phyloP scores from a whole-genome alignment of 1,140 invertebrate genomes.

The Drosophila tristis region DNA sequence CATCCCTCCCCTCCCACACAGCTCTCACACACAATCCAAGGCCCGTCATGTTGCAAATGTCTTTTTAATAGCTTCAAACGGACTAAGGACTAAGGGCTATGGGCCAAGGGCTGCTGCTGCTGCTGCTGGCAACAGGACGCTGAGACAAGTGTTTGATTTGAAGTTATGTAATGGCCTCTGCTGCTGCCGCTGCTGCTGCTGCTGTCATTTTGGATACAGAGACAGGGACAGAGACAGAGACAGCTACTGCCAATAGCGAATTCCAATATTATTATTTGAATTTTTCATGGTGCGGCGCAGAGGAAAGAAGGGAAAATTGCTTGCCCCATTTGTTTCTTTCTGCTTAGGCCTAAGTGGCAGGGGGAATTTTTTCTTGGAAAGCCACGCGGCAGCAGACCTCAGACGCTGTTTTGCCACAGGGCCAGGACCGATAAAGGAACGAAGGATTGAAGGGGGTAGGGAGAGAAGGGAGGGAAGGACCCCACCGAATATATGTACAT shows the following conservation, averaged over 20 bases:
- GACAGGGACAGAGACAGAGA: not conserved
- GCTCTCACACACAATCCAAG: not conserved
- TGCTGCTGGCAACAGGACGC: not conserved
- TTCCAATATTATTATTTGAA: conserved; percentile 38
- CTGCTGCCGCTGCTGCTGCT: not conserved
- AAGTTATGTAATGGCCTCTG: conserved; percentile 60
- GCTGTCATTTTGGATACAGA: conserved; percentile 12
- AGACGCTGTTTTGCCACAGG: no score
- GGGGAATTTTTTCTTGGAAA: not conserved
- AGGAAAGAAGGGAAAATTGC: conserved; percentile 1
- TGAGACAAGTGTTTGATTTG: conserved; percentile 64
- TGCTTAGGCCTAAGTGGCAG: no score
- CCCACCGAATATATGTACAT: no score
- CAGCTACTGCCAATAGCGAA: conserved; percentile 21
- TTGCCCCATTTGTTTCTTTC: not conserved
- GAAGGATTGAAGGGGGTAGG: no score
- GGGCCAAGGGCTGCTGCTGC: not conserved
- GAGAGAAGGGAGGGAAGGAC: no score
- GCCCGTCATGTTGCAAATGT: conserved; percentile 48
- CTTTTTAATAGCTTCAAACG: conserved; percentile 63
- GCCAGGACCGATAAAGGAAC: no score
- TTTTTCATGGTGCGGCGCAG: not conserved
- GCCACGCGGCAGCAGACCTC: not conserved
- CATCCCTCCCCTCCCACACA: not conserved
- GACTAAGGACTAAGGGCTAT: no score